phyloP scores from a whole-genome alignment of 2,888 invertebrate species.

The Smittia aterrima region DNA sequence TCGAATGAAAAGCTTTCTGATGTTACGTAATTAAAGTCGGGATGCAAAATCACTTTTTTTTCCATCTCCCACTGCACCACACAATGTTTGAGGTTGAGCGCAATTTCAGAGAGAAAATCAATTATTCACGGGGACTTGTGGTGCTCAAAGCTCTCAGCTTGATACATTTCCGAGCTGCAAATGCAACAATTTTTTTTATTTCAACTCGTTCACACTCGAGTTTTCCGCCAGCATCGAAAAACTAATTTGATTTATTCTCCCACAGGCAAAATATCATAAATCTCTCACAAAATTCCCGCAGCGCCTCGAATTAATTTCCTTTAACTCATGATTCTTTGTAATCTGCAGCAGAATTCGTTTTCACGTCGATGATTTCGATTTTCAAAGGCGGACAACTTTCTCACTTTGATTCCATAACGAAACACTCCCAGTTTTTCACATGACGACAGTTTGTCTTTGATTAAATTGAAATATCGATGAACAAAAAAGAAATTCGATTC shows the following conservation, averaged over 20 bases:
- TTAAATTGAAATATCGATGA: too few species aligned
- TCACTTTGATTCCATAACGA: too few species aligned
- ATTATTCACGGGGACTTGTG: background rate
- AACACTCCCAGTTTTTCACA: too few species aligned
- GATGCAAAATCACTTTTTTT: background rate
- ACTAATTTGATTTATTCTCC: too few species aligned
- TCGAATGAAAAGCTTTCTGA: background rate
- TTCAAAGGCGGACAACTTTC: too few species aligned
- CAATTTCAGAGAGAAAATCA: background rate
- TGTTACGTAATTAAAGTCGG: background rate
- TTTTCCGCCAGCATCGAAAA: background rate
- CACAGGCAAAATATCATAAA: background rate
- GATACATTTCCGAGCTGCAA: background rate
- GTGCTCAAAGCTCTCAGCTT: background rate
- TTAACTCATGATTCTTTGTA: too few species aligned
- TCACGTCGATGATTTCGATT: too few species aligned
- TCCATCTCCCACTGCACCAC: background rate
- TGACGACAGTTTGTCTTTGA: too few species aligned
- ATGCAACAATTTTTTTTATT: background rate
- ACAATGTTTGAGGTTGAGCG: background rate
- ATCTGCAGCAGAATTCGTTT: too few species aligned
- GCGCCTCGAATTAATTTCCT: too few species aligned
- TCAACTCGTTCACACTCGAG: background rate
- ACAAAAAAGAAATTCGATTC: too few species aligned
- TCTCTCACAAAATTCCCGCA: too few species aligned